Evolutionary conservation across 2,888 invertebrate genomes (phyloP), one percentile per base, ranked within the genome.

Genomic region (Leptodirus hochenwartii): DNA sequence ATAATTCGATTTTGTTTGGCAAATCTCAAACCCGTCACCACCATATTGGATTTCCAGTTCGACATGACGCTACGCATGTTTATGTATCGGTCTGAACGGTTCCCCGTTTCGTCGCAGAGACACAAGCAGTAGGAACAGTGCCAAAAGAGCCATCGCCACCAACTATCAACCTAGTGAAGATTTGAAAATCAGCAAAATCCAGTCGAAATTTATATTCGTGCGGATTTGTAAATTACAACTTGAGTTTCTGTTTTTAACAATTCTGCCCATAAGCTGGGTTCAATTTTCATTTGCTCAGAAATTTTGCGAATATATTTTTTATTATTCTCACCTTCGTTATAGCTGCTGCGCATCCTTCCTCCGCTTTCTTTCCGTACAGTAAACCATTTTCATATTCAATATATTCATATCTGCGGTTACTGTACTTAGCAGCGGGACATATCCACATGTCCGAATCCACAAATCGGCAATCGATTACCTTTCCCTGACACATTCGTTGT

Each of bases 101-200:
- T 45, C 31, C 66, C 69, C 34, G 62, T 51, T 47, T 84, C 82
- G 51, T 85, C 85, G 53, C 88, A 88, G 22, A 79, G 61, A 46
- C 88, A 88, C 59, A 87, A 70, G 53, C 88, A 88, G 54, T 85
- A 87, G 22, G 82, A 82, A 50, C 88, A 88, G 51, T 76, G 76
- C 80, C 81, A 85, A 57, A 85, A 77, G 24, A 85, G 45, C 70
- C 80, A 84, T 28, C 85, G 67, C 85, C 87, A 87, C 82, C 85
- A 87, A 37, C 82, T 82, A 45, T 85, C 81, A n/a, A n/a, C n/a
- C n/a, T n/a, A n/a, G n/a, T n/a, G n/a, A n/a, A n/a, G n/a, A n/a
- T n/a, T n/a, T n/a, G n/a, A n/a, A n/a, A n/a, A n/a, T n/a, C n/a
- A n/a, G n/a, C n/a, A n/a, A n/a, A n/a, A n/a, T n/a, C n/a, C n/a